Conservation (phyloP, 2,888 invertebrate species). For the Athetis lepigone region DNA sequence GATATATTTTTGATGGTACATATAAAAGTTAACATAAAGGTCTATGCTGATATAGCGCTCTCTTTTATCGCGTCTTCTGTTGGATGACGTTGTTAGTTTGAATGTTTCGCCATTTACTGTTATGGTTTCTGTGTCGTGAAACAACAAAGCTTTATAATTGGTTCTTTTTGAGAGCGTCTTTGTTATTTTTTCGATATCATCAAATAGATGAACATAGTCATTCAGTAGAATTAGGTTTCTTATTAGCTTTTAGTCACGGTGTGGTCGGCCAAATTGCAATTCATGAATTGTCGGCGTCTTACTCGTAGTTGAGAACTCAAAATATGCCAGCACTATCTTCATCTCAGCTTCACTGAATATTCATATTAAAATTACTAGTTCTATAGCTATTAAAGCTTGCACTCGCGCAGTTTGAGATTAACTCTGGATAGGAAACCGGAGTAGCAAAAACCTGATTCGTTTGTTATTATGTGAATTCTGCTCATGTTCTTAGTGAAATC, state of each 20-base stretch:
- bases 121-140: constrained; percentile 30
- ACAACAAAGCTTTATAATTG: constrained; percentile 43
- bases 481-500: constrained; percentile 31
- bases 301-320: constrained; percentile 48
- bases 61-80: constrained; percentile 39
- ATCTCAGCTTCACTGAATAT: constrained; percentile 57
- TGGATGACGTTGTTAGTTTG: constrained; percentile 52
- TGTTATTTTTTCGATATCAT: constrained; percentile 34
- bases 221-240: constrained; percentile 21
- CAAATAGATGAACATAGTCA: constrained; percentile 12
- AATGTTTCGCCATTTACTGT: constrained; percentile 53
- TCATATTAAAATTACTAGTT: constrained; percentile 60
- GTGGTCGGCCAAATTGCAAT: constrained; percentile 34
- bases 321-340: constrained; percentile 54
- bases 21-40: constrained; percentile 57
- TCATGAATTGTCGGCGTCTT: constrained; percentile 40
- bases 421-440: constrained; percentile 53
- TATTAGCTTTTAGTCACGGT: constrained; percentile 27
- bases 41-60: constrained; percentile 38
- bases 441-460: constrained; percentile 52
- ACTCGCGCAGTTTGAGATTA: constrained; percentile 54
- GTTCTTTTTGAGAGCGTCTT: constrained; percentile 27
- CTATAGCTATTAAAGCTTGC: constrained; percentile 60
- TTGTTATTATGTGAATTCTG: constrained; percentile 25
- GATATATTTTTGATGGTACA: constrained; percentile 57